Base-by-base conservation (phyloP, 2,888 invertebrate genomes). In the Chironomus tentans region DNA sequence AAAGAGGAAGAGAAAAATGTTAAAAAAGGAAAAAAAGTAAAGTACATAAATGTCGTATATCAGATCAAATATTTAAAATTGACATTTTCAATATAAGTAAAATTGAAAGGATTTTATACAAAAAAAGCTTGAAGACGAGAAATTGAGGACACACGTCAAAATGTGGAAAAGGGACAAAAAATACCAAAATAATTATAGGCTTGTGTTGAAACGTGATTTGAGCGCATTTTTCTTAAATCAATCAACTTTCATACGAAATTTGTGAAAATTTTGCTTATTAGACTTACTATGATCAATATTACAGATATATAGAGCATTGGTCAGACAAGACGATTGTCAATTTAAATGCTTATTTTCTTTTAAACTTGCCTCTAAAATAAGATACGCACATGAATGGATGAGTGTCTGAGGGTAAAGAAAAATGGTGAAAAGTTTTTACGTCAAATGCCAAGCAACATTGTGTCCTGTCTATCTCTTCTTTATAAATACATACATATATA, bases 31-130 rank as follows among this genome's bases (percentile, higher is more conserved):
- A 21, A 38, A 38, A 62, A 72, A 28, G 22, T 65, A 18, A 21
- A 7, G 12, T 22, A 62, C 65, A 24, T 24, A 15, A 56, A 21
- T 22, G 62, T 65, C 65, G 21, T 22, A 22, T 38, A 38, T 65
- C 21, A 46, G 72, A 73, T 73, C 72, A 62, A 73, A 73, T 73
- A 73, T 73, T 73, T 61, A 62, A 62, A 73, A 22, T 71, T 71
- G 71, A 71, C 71, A 71, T n/a, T 21, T 70, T 70, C 70, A 71
- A 71, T 71, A 71, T 24, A 65, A 24, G n/a, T n/a, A 18, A 18
- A 56, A 56, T 38, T 18, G 56, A 15, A 56, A 56, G 56, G 56
- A 56, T 15, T 15, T 3, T 18, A n/a, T 50, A 18, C n/a, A n/a
- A 56, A 18, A 18, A 18, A 56, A n/a, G 4, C 6, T 28, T 56